Evolutionary conservation across 1,140 invertebrate genomes (phyloP).

Genomic region (Magallana gigas): DNA sequence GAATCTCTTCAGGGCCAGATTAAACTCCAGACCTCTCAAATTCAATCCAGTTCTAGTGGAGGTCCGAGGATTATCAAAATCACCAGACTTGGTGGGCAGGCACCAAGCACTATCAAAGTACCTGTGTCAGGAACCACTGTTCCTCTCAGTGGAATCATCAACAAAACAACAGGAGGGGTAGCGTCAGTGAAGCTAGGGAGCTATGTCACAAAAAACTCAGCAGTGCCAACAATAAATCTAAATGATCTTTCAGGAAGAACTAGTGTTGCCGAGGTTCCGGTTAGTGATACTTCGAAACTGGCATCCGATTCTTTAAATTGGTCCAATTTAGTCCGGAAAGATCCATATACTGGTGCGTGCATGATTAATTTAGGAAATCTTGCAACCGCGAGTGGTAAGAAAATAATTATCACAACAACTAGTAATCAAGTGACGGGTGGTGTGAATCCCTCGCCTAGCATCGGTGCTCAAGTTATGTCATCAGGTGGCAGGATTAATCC

Average conservation of each 20-base stretch:
- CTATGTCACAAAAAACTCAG: slow-evolving; percentile 27
- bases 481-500: background rate
- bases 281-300: background rate
- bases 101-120: slow-evolving; percentile 37
- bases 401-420: slow-evolving; percentile 52
- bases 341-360: slow-evolving; percentile 3
- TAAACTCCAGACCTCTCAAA: slow-evolving; percentile 48
- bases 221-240: slow-evolving; percentile 33
- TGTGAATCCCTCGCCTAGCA: background rate
- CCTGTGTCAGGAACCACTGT: slow-evolving; percentile 24
- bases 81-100: slow-evolving; percentile 60
- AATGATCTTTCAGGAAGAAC: slow-evolving; percentile 16
- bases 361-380: slow-evolving; percentile 51
- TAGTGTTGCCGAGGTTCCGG: background rate
- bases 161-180: background rate
- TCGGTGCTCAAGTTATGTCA: background rate
- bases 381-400: slow-evolving; percentile 51
- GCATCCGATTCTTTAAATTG: slow-evolving; percentile 25
- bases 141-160: slow-evolving; percentile 12
- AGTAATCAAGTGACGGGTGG: background rate
- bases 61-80: slow-evolving; percentile 64
- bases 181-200: slow-evolving; percentile 44
- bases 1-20: slow-evolving; percentile 32
- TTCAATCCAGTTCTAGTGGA: background rate
- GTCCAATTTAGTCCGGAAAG: slow-evolving; percentile 8